Conservation (phyloP, 2,113 vertebrate genomes). For the Serilophus lunatus region DNA sequence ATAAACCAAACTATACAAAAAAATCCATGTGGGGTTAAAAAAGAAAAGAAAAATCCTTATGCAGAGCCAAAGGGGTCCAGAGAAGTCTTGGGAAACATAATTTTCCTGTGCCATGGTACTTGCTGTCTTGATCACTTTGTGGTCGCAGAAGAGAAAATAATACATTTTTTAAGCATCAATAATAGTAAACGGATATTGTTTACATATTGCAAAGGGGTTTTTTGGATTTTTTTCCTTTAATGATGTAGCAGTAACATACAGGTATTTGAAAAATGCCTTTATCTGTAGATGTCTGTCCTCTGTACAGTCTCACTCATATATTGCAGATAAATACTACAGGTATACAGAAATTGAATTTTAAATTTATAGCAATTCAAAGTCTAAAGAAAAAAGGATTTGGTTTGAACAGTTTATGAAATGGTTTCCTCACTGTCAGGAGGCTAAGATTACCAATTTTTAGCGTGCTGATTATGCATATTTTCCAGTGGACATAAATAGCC, state of each 20-base stretch:
- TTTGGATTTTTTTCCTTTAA: not conserved
- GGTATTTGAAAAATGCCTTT: not conserved
- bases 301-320: not conserved
- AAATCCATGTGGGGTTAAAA: not conserved
- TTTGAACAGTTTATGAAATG: not conserved
- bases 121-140: not conserved
- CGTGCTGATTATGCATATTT: conserved; percentile 26
- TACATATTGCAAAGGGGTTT: not conserved
- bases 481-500: conserved; percentile 31
- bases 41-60: not conserved
- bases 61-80: not conserved
- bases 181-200: not conserved
- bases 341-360: not conserved
- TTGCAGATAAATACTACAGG: not conserved
- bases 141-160: not conserved
- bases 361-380: not conserved
- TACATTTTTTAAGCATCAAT: not conserved
- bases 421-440: not conserved
- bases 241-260: not conserved
- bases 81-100: not conserved
- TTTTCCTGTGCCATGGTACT: not conserved
- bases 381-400: conserved; percentile 1
- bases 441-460: conserved; percentile 28
- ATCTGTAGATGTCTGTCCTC: not conserved
- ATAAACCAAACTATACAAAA: not conserved